Conservation (phyloP, 2,113 vertebrate genomes). For the Aspidoscelis tigris region DNA sequence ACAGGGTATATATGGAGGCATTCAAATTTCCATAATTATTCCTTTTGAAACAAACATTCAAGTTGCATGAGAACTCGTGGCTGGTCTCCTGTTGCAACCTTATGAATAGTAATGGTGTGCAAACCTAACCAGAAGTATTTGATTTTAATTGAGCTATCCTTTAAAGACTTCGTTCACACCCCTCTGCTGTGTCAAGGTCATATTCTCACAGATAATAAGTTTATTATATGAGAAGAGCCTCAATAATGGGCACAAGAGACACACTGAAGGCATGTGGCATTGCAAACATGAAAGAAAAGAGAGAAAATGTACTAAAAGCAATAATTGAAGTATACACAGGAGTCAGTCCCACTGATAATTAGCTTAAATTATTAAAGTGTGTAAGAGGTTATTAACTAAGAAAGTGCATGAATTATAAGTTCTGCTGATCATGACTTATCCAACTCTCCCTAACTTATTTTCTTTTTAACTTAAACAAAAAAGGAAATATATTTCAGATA, state of each 20-base stretch:
- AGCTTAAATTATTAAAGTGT: conserved; percentile 79
- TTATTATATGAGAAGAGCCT: conserved; percentile 71
- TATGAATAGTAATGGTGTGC: conserved; percentile 81
- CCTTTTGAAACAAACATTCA: conserved; percentile 60
- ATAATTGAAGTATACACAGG: conserved; percentile 78
- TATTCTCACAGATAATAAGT: conserved; percentile 72
- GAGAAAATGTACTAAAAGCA: conserved; percentile 72
- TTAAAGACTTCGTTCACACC: conserved; percentile 66
- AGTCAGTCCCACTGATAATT: conserved; percentile 77
- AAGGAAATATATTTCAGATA: conserved; percentile 56
- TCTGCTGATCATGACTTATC: conserved; percentile 69
- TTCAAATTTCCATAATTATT: conserved; percentile 62
- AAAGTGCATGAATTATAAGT: conserved; percentile 67
- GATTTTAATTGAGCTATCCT: conserved; percentile 83
- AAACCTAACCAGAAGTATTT: conserved; percentile 75
- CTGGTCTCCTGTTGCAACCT: conserved; percentile 58
- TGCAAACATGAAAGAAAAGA: conserved; percentile 66
- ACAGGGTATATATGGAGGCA: conserved; percentile 43
- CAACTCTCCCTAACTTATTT: conserved; percentile 67
- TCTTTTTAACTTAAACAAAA: conserved; percentile 49
- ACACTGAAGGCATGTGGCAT: conserved; percentile 70
- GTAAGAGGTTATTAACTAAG: conserved; percentile 74
- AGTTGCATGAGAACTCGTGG: conserved; percentile 62
- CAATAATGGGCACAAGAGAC: conserved; percentile 74
- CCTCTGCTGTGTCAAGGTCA: conserved; percentile 75